A percentile compares a stretch with the other conserved stretches of the same genome.
These are phyloP conservation scores for Elgaria multicarinata DNA, from an alignment of 2,113 vertebrate species.

Conservation along the genomic window DNA sequence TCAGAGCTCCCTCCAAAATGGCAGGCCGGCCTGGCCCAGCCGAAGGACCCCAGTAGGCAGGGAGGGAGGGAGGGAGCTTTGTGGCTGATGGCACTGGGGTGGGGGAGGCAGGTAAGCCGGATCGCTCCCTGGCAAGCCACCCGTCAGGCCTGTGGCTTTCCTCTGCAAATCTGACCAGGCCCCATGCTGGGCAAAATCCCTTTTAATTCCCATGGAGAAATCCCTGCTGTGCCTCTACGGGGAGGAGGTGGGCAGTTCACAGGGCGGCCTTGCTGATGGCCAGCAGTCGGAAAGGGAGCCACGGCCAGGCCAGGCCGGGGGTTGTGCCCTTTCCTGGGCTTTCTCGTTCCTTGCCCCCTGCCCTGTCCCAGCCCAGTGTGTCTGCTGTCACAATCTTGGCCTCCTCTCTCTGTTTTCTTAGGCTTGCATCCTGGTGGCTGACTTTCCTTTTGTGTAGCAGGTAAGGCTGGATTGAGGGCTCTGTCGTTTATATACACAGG, in stretches of 20 bases:
- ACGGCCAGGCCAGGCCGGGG: too few relatives aligned
- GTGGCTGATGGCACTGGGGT: background rate
- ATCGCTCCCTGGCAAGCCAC: background rate
- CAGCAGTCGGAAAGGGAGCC: too few relatives aligned
- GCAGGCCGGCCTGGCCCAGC: background rate
- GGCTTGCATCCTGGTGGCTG: background rate
- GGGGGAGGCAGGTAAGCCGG: background rate
- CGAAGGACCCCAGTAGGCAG: too few relatives aligned
- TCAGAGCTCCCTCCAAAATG: background rate
- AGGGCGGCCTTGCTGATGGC: too few relatives aligned
- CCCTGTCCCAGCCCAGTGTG: background rate
- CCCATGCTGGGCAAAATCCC: background rate
- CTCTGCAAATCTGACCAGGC: background rate
- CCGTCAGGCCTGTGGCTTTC: background rate
- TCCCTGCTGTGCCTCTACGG: background rate
- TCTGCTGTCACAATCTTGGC: too few relatives aligned
- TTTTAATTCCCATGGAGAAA: background rate
- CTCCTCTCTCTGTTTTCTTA: background rate
- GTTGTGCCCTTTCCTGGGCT: too few relatives aligned
- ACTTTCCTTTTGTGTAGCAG: background rate
- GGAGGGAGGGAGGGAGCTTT: too few relatives aligned
- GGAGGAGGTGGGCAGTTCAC: background rate
- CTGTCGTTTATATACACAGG: background rate
- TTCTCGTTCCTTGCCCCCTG: too few relatives aligned
- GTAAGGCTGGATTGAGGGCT: background rate